Evolutionary conservation across 2,113 vertebrate genomes (phyloP), one percentile per base, ranked within the genome.

Genomic region (Pitta sordida): DNA sequence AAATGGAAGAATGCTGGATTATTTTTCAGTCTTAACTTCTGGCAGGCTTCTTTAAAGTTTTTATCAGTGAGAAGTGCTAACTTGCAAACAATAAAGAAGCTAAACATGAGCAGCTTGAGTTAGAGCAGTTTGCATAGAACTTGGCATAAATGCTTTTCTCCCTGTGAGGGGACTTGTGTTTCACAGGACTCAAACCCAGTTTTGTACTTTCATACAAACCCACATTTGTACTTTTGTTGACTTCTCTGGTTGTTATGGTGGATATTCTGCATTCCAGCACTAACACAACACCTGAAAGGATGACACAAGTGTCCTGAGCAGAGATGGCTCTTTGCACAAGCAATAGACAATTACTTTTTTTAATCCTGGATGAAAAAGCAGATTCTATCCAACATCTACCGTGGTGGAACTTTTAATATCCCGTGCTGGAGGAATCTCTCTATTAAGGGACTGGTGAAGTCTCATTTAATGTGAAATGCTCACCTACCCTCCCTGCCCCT

Each of bases 281-380:
- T 63, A n/a, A 41, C 20, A 8, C 11, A 46, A 8, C 10, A 46
- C 19, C 15, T 2, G 1, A 44, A 49, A 55, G 17, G 9, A 6
- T 39, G 14, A 9, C 15, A 10, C 22, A 9, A 53, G 29, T 76
- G 27, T 83, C 44, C 62, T 85, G 43, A 59, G 32, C 39, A 68
- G 30, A 88, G 16, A 21, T n/a, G 15, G 13, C 4, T 24, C 60
- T 88, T 68, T 76, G 43, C 14, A 76, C 15, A 75, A 63, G 24
- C 29, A 53, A 3, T 34, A 41, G 16, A 8, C 18, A n/a, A 10
- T 22, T 23, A 3, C 2, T 51, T n/a, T 46, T 1, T 6, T 1
- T 69, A 60, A 56, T 60, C n/a, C 11, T 52, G 6, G 3, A 7
- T 71, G 22, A 15, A 43, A 71, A 90, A 80, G 26, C 15, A 76